These are phyloP conservation scores for Antheraea pernyi DNA, from an alignment of 1,140 invertebrate genomes.

Conservation along the genomic window DNA sequence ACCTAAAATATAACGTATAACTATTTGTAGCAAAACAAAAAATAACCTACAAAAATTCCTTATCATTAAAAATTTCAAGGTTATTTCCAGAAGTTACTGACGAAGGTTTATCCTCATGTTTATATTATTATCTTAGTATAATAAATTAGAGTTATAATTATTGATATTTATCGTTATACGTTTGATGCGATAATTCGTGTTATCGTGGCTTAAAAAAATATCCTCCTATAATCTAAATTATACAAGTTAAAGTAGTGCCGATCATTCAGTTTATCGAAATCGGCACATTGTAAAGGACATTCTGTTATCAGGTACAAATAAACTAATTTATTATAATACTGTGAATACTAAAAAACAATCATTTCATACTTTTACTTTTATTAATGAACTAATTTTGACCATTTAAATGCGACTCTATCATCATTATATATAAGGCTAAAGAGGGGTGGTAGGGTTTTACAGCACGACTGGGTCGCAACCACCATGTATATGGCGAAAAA, in stretches of 20 bases:
- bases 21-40: no score
- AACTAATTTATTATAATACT: no score
- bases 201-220: background rate
- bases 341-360: no score
- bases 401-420: no score
- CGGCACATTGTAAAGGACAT: constrained; percentile 32
- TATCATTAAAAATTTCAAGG: background rate
- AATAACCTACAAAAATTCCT: background rate
- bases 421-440: no score
- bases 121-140: background rate
- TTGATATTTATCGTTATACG: background rate
- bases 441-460: no score
- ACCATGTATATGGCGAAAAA: no score
- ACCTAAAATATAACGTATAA: no score
- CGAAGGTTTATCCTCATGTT: background rate
- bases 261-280: constrained; percentile 15
- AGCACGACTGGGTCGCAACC: no score
- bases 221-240: background rate
- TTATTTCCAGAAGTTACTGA: background rate
- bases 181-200: constrained; percentile 5
- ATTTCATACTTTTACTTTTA: no score
- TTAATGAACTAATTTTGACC: no score
- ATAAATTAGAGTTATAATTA: background rate
- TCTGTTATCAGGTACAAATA: constrained; percentile 28
- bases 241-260: background rate